A percentile compares a stretch with the other conserved stretches of the same genome.
Conservation (phyloP, 1,140 invertebrate genomes). For the Neodiprion pinetum region DNA sequence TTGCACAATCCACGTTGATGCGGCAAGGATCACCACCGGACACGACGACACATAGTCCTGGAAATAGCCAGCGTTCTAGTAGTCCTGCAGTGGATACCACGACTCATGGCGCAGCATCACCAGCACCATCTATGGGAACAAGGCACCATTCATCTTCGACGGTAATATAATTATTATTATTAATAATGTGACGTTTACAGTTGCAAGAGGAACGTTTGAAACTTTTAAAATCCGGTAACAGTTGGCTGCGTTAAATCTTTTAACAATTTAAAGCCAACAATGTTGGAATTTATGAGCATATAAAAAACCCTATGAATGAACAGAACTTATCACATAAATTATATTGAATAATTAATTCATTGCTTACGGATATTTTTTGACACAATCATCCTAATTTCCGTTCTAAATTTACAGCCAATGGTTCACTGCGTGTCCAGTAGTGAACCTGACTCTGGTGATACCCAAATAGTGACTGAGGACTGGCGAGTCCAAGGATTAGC, state of each 20-base stretch:
- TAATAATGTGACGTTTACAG: background rate
- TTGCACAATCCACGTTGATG: conserved; percentile 65
- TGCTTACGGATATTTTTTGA: no score
- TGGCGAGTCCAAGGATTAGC: conserved; percentile 56
- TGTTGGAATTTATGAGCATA: conserved; percentile 50
- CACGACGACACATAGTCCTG: conserved; percentile 81
- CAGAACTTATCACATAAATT: no score
- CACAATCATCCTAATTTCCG: no score
- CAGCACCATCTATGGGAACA: conserved; percentile 60
- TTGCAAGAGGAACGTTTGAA: background rate
- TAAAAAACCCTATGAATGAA: conserved; percentile 37
- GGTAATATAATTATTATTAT: conserved; percentile 48
- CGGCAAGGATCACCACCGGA: conserved; percentile 73
- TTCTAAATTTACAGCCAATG: conserved; percentile 69
- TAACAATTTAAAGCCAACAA: background rate
- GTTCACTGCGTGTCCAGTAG: conserved; percentile 87
- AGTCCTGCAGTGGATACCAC: conserved; percentile 63
- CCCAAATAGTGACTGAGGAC: conserved; percentile 51
- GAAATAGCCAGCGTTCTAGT: conserved; percentile 61
- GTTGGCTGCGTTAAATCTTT: conserved; percentile 20
- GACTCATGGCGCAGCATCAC: conserved; percentile 62
- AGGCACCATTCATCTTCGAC: conserved; percentile 62
- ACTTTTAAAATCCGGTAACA: background rate
- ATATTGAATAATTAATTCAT: no score
- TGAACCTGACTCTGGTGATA: conserved; percentile 75